Evolutionary conservation across 2,888 invertebrate species (phyloP).

Genomic region (Luffia ferchaultella): DNA sequence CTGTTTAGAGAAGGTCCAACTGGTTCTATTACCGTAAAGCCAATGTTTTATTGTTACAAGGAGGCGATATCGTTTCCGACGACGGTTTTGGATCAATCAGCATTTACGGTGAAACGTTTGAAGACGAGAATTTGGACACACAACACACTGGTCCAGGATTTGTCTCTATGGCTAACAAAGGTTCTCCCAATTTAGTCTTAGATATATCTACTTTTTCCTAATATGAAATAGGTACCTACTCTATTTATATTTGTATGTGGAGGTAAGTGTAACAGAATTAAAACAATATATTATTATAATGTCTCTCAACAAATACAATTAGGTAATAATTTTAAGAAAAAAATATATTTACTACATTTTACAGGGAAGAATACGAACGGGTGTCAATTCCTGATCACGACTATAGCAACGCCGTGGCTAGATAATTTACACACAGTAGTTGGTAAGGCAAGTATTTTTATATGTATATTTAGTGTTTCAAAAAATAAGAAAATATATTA

Average conservation of each 20-base stretch:
- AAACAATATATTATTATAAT: too few relatives aligned
- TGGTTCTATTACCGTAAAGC: too few relatives aligned
- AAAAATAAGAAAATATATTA: too few relatives aligned
- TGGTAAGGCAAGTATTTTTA: constrained; percentile 73
- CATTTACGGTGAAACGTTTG: constrained; percentile 85
- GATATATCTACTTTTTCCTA: too few relatives aligned
- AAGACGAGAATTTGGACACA: constrained; percentile 86
- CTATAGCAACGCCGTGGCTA: constrained; percentile 86
- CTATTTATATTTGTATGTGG: too few relatives aligned
- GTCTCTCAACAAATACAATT: neutral
- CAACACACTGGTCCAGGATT: constrained; percentile 85
- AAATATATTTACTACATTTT: constrained; percentile 11
- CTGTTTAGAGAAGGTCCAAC: too few relatives aligned
- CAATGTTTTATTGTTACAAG: too few relatives aligned
- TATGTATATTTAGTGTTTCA: too few relatives aligned
- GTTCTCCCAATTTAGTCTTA: constrained; percentile 27
- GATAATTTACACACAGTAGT: constrained; percentile 90
- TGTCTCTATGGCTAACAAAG: constrained; percentile 91
- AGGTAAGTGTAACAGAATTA: too few relatives aligned
- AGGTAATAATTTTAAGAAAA: neutral
- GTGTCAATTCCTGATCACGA: constrained; percentile 95
- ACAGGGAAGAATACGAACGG: constrained; percentile 89
- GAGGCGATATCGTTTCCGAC: constrained; percentile 83
- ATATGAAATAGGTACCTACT: too few relatives aligned
- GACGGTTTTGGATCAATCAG: constrained; percentile 88